Evolutionary conservation across 2,113 vertebrate species (phyloP), one percentile per base, ranked within the genome.

Genomic region (Archilochus colubris): DNA sequence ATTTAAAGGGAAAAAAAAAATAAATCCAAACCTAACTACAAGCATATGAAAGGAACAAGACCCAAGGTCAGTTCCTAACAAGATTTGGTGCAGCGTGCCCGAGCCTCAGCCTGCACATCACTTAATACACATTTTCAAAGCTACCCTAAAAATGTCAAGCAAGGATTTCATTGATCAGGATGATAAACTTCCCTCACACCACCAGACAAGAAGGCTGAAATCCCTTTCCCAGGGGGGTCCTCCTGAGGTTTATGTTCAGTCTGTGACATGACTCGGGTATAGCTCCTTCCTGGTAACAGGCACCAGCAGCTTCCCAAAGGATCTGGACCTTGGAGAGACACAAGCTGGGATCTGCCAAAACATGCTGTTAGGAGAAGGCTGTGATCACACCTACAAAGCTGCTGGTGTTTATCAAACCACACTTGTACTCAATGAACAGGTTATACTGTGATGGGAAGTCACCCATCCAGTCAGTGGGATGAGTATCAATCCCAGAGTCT

Each of bases 21-120:
- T 76, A 58, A 33, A 30, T 2, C 27, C 7, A 73, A 66, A 25
- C 53, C 59, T 79, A 28, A 23, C 50, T 7, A 46, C 0, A 25
- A 59, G 43, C 23, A 48, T 1, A 1, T 23, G 74, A 25, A 72
- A 76, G 70, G 22, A 69, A 7, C 16, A 64, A 63, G 9, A 43
- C n/a, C 61, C 14, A 4, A 0, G 2, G 15, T 14, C 59, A 82
- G 31, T 55, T 50, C 46, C 73, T 22, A 24, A 5, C 4, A 0
- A 2, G 4, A n/a, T 74, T 46, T n/a, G 36, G 31, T 51, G 7
- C 59, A 70, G 58, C 31, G 7, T 9, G 6, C 10, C 30, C 17
- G 14, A 90, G 54, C 53, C 70, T 70, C 58, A 38, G 43, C 4
- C 46, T 64, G 64, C 22, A 53, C 27, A 40, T 8, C 53, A 27